Evolutionary conservation across 2,113 vertebrate genomes (phyloP), one percentile per base, ranked within the genome.

Genomic region (Clarias macrocephalus): DNA sequence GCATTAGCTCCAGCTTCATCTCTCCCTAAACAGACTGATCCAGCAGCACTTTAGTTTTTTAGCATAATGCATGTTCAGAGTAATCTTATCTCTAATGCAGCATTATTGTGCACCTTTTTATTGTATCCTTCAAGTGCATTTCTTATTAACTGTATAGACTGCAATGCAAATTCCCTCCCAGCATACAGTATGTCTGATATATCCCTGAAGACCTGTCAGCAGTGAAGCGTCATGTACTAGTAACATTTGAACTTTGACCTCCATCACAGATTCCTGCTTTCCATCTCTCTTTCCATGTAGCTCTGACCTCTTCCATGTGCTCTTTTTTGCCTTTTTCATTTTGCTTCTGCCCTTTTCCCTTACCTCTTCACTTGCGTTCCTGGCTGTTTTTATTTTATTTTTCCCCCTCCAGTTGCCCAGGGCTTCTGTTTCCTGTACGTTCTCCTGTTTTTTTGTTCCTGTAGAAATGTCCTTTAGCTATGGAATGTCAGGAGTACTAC

Each of bases 241-340:
- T 62, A 82, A 76, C 54, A 37, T 85, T 37, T 88, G 86, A 80
- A 30, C 84, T 83, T 83, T 88, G 80, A 77, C 70, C 83, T 76
- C 83, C n/a, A 82, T 85, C 79, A 86, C 9, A 65, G 80, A 54
- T 83, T 83, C 59, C 65, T 23, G 60, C 63, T 88, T 73, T 75
- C 77, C 28, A 65, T 76, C 37, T 84, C 56, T 60, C 83, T 30
- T 23, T 88, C 59, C 83, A 65, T 48, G 82, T 37, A 57, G 81
- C 70, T 80, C 77, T 79, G 75, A 66, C 81, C 70, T 91, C 85
- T 83, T 65, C 28, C 42, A 42, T 70, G 68, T 30, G 15, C 70
- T 86, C 63, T 30, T 57, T 87, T 89, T 75, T 57, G 33, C 85
- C 87, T 59, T 37, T 48, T 65, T 85, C 62, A 73, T 90, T 82